Base-by-base conservation (phyloP, 2,113 vertebrate species). In the Cygnus buccinator region DNA sequence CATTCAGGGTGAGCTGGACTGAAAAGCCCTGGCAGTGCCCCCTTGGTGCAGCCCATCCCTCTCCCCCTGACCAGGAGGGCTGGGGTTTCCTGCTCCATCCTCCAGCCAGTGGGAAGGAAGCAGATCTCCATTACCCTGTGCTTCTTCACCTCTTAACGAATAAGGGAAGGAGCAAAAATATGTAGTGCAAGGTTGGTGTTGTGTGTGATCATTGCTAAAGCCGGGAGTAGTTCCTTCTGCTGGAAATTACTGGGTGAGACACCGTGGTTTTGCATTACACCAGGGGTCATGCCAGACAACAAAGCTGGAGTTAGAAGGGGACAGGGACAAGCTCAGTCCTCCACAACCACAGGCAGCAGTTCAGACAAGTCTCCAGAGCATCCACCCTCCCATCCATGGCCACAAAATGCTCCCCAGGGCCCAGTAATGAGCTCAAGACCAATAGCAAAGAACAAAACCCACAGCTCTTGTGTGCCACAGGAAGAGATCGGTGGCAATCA, bases 401-500 rank as follows among this genome's bases (percentile, higher is more conserved):
- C 74, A 61, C 94, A 87, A 78, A 87, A 68, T 22, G 39, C 37
- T 95, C 57, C 66, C 54, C 13, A 11, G 43, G 43, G 66, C 57
- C 76, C 44, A 54, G 29, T 87, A 91, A 87, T 18, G 78, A 82
- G 54, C 80, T 54, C 0, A 18, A 91, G 80, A 82, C 57, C 65
- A 84, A 75, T 57, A 89, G 43, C 80, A 89, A 89, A 74, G 76
- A 93, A 84, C n/a, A 95, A 94, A 94, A 94, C 61, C 35, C 43
- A 59, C 63, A 70, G 79, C n/a, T 92, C 93, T 93, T 73, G 17
- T 44, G 37, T 90, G 41, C 55, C 72, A 50, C 66, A 76, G 89
- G 76, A 93, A 94, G 41, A 50, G 15, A 89, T 39, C 33, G 39
- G 74, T 17, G 72, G 70, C 76, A 81, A 68, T 61, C 2, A 3